These are phyloP conservation scores for Ammodytes dubius DNA, from an alignment of 2,113 vertebrate species.

Conservation along the genomic window DNA sequence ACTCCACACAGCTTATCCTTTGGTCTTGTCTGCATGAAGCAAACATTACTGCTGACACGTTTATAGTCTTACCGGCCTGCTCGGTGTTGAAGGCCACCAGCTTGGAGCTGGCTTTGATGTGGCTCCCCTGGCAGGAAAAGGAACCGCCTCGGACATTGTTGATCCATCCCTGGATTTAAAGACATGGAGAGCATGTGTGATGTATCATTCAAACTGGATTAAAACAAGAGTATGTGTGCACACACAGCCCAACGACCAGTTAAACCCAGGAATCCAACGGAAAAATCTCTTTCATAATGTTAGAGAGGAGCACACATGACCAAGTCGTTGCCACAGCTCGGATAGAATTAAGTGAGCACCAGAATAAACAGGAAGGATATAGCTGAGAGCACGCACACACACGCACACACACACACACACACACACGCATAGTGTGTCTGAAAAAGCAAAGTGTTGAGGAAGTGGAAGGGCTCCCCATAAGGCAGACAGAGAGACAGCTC, in stretches of 20 bases:
- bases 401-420: conserved; percentile 16
- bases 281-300: neutral
- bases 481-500: conserved; percentile 57
- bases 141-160: conserved; percentile 84
- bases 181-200: neutral
- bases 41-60: neutral
- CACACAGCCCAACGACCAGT: conserved; percentile 3
- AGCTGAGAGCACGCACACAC: conserved; percentile 41
- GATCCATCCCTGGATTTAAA: conserved; percentile 90
- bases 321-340: conserved; percentile 10
- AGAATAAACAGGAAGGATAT: conserved; percentile 73
- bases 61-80: conserved; percentile 84
- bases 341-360: conserved; percentile 22
- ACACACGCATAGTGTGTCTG: conserved; percentile 22
- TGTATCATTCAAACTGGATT: neutral
- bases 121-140: conserved; percentile 84
- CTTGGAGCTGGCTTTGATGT: conserved; percentile 89
- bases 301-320: neutral
- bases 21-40: neutral
- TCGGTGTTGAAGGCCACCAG: conserved; percentile 90
- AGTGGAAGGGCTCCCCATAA: conserved; percentile 65
- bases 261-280: neutral
- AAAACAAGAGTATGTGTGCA: neutral
- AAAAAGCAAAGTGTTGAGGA: conserved; percentile 68
- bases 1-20: neutral